Percentiles rank a stretch among this genome's conserved stretches.
Conservation (phyloP, 2,888 invertebrate species). For the Mechanitis messenoides region DNA sequence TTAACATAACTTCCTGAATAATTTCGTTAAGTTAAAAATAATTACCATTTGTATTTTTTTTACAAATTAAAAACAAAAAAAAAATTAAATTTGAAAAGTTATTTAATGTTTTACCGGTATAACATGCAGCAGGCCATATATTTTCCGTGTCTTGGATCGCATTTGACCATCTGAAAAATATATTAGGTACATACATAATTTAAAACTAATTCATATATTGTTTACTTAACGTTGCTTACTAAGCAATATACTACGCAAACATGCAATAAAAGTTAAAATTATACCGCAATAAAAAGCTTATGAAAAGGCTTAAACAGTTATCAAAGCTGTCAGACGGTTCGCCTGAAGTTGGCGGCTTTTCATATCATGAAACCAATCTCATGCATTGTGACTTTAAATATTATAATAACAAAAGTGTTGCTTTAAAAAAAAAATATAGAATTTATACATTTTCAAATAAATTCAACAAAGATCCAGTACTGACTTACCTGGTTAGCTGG, state of each 20-base stretch:
- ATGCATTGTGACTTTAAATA: constrained; percentile 19
- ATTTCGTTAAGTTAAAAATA: too few species aligned
- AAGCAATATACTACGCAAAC: too few species aligned
- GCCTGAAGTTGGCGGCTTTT: constrained; percentile 5
- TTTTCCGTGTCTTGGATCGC: constrained; percentile 92
- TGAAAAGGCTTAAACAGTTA: not conserved
- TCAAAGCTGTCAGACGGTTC: not conserved
- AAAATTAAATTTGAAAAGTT: not conserved
- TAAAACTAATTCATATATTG: not conserved
- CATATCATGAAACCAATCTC: constrained; percentile 6
- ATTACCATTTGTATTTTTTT: not conserved
- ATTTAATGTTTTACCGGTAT: constrained; percentile 75
- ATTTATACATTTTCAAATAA: not conserved
- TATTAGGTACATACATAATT: not conserved
- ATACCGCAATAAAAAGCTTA: not conserved
- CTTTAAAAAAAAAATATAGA: too few species aligned
- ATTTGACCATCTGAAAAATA: constrained; percentile 87
- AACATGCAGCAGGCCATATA: constrained; percentile 97
- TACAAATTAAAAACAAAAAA: too few species aligned
- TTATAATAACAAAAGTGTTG: not conserved
- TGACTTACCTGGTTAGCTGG: constrained; percentile 86
- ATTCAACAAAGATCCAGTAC: not conserved
- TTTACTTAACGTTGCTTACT: too few species aligned
- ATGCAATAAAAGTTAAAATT: too few species aligned
- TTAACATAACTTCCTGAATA: too few species aligned